These are phyloP conservation scores for Harpalus rufipes DNA, from an alignment of 2,888 invertebrate species.

Conservation along the genomic window DNA sequence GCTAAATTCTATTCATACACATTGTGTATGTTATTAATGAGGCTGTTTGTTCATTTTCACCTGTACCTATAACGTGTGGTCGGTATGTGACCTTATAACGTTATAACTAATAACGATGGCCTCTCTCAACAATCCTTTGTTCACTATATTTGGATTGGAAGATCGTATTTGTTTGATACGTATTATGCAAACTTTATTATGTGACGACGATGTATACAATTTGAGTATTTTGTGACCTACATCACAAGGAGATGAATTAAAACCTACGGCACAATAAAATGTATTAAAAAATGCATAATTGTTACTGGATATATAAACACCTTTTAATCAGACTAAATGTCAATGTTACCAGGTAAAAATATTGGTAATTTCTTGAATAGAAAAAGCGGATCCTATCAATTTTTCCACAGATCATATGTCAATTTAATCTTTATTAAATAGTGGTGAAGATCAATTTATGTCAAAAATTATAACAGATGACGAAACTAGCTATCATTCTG, in stretches of 20 bases:
- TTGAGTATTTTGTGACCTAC: slow-evolving; percentile 22
- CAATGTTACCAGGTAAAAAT: no score
- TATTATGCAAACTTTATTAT: slow-evolving; percentile 45
- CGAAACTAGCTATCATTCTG: no score
- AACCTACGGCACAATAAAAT: neutral
- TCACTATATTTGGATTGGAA: slow-evolving; percentile 34
- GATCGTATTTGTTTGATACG: slow-evolving; percentile 9
- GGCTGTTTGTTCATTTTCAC: slow-evolving; percentile 7
- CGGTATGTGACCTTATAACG: slow-evolving; percentile 31
- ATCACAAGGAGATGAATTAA: slow-evolving; percentile 4
- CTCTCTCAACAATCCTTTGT: slow-evolving; percentile 20
- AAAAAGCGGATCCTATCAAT: no score
- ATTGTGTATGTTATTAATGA: neutral
- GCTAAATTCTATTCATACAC: slow-evolving; percentile 6
- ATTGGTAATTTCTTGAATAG: no score
- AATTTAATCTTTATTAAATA: no score
- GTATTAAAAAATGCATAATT: neutral
- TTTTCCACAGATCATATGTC: no score
- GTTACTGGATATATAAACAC: neutral
- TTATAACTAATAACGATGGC: slow-evolving; percentile 37
- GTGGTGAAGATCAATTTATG: no score
- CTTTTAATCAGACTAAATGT: no score
- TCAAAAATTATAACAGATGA: no score
- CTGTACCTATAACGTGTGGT: neutral
- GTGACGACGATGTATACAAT: neutral